phyloP scores from a whole-genome alignment of 1,140 invertebrate species.

The Drosophila parabipectinata region DNA sequence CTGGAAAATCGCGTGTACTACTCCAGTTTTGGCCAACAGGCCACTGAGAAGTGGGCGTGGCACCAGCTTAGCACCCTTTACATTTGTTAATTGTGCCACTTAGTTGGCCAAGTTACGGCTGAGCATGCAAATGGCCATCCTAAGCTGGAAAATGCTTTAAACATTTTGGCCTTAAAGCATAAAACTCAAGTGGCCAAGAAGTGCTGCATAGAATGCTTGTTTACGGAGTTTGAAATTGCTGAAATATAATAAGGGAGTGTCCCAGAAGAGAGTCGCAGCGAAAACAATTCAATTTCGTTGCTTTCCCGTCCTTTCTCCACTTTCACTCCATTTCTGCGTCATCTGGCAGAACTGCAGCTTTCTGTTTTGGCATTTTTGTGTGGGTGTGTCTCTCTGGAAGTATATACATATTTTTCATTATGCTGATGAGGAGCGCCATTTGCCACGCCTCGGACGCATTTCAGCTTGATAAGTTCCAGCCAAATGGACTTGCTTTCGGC shows the following conservation, averaged over 20 bases:
- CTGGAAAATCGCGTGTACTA: conserved; percentile 46
- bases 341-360: conserved; percentile 44
- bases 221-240: conserved; percentile 50
- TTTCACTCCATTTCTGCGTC: conserved; percentile 13
- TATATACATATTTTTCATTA: conserved; percentile 60
- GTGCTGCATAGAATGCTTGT: conserved; percentile 39
- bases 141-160: conserved; percentile 7
- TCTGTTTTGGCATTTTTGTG: conserved; percentile 7
- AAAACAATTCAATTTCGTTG: conserved; percentile 61
- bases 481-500: conserved; percentile 4
- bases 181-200: conserved; percentile 39
- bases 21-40: conserved; percentile 37
- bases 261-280: conserved; percentile 3
- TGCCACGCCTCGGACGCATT: conserved; percentile 29
- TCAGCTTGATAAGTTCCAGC: conserved; percentile 15
- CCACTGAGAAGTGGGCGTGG: conserved; percentile 31
- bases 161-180: not conserved
- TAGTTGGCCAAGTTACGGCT: conserved; percentile 37
- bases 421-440: conserved; percentile 47
- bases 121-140: conserved; percentile 13
- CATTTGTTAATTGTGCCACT: conserved; percentile 49
- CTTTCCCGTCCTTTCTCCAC: not conserved
- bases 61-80: conserved; percentile 39
- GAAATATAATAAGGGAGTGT: conserved; percentile 36
- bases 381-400: conserved; percentile 24